Evolutionary conservation across 2,113 vertebrate genomes (phyloP), one percentile per base, ranked within the genome.

Genomic region (Cettia cetti): DNA sequence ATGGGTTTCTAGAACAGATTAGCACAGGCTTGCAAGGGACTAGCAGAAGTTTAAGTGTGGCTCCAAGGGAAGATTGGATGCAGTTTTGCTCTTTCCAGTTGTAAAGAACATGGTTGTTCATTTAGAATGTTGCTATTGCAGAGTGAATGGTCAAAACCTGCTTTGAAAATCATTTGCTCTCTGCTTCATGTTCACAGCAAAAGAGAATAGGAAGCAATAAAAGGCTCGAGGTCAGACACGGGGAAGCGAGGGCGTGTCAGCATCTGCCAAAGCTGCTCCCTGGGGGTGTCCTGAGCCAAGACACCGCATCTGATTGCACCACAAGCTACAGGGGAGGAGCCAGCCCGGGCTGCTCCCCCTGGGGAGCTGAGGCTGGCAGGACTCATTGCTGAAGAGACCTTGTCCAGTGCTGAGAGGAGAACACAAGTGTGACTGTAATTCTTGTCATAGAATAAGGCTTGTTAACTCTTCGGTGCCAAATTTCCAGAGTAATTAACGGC

Each of bases 401-500:
- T 5, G 64, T 21, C 90, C 76, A 60, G 17, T 27, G 69, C 89
- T 77, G 94, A 68, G 86, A 86, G 92, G 79, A 82, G 77, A 66
- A 63, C 69, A 68, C 53, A 10, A 57, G 42, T 5, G 78, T 60
- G 93, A 44, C 82, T 86, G 91, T 95, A 95, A 97, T 81, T 96
- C 97, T 97, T 96, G 96, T 94, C 95, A 54, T 71, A 90, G 88
- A 93, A 94, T 98, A 97, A 98, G 98, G 97, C 96, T 95, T 40
- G 76, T 49, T 90, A 96, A 96, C 97, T 95, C 95, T 95, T 96
- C 90, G 4, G 92, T 97, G 97, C 97, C 97, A 90, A 89, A 96
- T 97, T 97, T 94, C 97, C 97, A 97, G 97, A 98, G 97, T 94
- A 93, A 92, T 91, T 94, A 68, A 89, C 52, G 45, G 90, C 91